Evolutionary conservation across 2,113 vertebrate species (phyloP), one percentile per base, ranked within the genome.

Genomic region (Galbula dea): DNA sequence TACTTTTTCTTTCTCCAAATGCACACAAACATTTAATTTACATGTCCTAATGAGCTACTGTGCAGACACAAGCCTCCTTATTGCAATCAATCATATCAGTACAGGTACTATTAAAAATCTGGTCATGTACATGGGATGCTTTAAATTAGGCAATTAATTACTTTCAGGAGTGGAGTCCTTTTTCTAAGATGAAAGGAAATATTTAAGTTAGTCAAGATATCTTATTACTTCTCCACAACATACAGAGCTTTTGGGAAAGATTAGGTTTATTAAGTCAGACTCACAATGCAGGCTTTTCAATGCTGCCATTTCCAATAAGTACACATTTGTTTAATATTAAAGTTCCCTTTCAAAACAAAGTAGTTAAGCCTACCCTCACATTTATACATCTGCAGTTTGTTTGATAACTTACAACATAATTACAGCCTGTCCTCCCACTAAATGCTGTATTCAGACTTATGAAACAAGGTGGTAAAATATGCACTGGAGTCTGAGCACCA

Each of bases 381-480:
- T 85, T 92, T 96, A 94, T 95, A 87, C 88, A 97, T 96, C 90
- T 96, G 92, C 94, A 95, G 84, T 95, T 96, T 97, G 96, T 96
- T 98, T 97, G 96, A 97, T 97, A 97, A 96, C 94, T 96, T 97
- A 96, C 88, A 86, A 54, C 89, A 95, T 98, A 98, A 97, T 98
- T 97, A 97, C 69, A 97, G 96, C 93, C 95, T 97, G 90, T 95
- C 96, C 93, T 96, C 89, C 94, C 89, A 94, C 95, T 97, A 96
- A 97, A 94, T 83, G 72, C 81, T 96, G 55, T 94, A 95, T 93
- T 93, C 94, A 96, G 95, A 97, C 79, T 97, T 95, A 94, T 89
- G 89, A 95, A 96, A 95, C 80, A 97, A 95, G 94, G 94, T 96
- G 92, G 89, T 94, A 97, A 97, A 96, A 96, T 96, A 95, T 96